These are phyloP conservation scores for Haemorhous mexicanus DNA, from an alignment of 2,113 vertebrate species.

Conservation along the genomic window DNA sequence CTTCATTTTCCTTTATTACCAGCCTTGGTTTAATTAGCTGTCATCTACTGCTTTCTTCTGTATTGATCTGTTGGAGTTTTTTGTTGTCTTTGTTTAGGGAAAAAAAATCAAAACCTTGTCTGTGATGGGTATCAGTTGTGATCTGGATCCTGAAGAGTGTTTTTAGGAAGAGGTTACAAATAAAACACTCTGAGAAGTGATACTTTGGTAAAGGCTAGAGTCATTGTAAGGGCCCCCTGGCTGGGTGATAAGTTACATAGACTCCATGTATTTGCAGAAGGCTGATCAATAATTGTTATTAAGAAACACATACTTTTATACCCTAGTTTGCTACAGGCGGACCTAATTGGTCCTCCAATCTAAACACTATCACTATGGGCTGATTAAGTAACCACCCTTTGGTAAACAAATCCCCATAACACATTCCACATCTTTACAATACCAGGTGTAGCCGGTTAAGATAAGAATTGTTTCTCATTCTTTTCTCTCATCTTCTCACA, in stretches of 20 bases:
- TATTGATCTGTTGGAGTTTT: not conserved
- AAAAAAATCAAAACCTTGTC: not conserved
- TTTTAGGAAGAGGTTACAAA: not conserved
- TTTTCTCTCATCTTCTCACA: not conserved
- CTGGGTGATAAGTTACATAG: not conserved
- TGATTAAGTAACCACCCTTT: not conserved
- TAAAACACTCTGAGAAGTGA: not conserved
- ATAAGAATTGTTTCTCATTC: not conserved
- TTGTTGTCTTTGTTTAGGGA: not conserved
- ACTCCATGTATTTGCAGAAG: not conserved
- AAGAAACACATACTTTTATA: not conserved
- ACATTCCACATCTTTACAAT: not conserved
- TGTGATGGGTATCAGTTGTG: not conserved
- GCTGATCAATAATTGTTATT: not conserved
- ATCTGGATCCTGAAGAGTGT: not conserved
- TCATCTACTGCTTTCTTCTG: not conserved
- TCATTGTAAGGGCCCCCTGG: not conserved
- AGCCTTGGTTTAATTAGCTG: not conserved
- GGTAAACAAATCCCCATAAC: not conserved
- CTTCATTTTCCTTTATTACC: not conserved
- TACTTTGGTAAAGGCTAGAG: not conserved
- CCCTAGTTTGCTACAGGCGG: not conserved
- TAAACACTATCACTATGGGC: not conserved
- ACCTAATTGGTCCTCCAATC: not conserved
- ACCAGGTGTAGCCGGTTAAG: not conserved